A percentile compares a stretch with the other conserved stretches of the same genome.
Evolutionary conservation across 2,797 vertebrate genomes (phyloP).

Genomic region (Sciaenops ocellatus): DNA sequence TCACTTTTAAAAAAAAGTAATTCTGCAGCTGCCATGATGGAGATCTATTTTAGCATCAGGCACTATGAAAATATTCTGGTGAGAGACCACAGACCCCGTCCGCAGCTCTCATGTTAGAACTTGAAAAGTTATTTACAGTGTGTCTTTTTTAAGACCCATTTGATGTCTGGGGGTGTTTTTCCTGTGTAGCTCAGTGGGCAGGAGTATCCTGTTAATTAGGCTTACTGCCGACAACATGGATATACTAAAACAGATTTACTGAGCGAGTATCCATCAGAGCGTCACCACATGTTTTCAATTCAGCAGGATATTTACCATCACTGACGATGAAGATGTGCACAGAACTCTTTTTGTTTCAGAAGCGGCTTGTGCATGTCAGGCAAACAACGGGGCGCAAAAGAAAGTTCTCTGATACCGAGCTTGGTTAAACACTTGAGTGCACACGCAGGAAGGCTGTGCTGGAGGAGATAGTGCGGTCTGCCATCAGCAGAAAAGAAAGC

Average conservation of each 20-base stretch:
- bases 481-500: not conserved
- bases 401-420: not conserved
- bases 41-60: no score
- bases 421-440: not conserved
- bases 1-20: no score
- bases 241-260: not conserved
- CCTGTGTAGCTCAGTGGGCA: not conserved
- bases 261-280: not conserved
- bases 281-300: not conserved
- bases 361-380: not conserved
- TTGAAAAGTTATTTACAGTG: not conserved
- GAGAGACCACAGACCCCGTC: not conserved
- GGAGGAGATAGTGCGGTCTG: not conserved
- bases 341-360: constrained; percentile 1
- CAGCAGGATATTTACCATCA: not conserved
- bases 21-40: no score
- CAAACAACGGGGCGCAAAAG: not conserved
- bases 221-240: not conserved
- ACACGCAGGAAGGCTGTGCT: not conserved
- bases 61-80: no score
- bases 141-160: not conserved
- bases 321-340: not conserved
- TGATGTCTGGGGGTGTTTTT: not conserved
- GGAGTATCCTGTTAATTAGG: not conserved
- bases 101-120: not conserved